Base-by-base conservation (phyloP, 2,113 vertebrate genomes). In the Cyprinodon variegatus region DNA sequence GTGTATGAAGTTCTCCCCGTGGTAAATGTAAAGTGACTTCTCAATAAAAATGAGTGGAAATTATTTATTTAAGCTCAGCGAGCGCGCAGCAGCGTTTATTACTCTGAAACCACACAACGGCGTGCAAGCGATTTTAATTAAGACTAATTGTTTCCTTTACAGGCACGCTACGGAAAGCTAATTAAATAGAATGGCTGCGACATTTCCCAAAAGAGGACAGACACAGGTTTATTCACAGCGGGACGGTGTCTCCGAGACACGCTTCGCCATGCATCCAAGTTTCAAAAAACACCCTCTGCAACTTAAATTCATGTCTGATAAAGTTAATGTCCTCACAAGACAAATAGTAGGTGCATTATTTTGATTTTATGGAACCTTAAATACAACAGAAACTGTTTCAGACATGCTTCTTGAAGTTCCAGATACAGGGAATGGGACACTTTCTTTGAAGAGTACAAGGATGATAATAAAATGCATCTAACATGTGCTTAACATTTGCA, bases 71-170 rank as follows among this genome's bases (percentile, higher is more conserved):
- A 88, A 86, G 89, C 77, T 81, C 60, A 11, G 68, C 61, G 59
- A 71, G 79, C 63, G 68, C 53, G 69, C 70, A 10, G 40, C 68
- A 29, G 72, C 3, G 12, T 85, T 93, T 93, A 92, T 91, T 93
- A 86, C 87, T 89, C 81, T 82, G 67, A 84, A 92, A 79, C 81
- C 80, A 61, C 81, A 81, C 77, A 15, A 81, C 79, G 76, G 77
- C 86, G 75, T 74, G 78, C 82, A 78, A 29, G 77, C 67, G 2
- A 38, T 89, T 91, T 93, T 93, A 93, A 94, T 93, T 91, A 93
- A 91, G 91, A 92, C 88, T 92, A 90, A 93, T 92, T 93, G 91
- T 92, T 91, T 93, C 84, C 90, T 92, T 93, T 88, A 89, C 84
- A 85, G 87, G 77, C 63, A 68, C 65, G 22, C 83, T 68, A 88